Conservation (phyloP, 2,113 vertebrate genomes). For the Aptenodytes patagonicus region DNA sequence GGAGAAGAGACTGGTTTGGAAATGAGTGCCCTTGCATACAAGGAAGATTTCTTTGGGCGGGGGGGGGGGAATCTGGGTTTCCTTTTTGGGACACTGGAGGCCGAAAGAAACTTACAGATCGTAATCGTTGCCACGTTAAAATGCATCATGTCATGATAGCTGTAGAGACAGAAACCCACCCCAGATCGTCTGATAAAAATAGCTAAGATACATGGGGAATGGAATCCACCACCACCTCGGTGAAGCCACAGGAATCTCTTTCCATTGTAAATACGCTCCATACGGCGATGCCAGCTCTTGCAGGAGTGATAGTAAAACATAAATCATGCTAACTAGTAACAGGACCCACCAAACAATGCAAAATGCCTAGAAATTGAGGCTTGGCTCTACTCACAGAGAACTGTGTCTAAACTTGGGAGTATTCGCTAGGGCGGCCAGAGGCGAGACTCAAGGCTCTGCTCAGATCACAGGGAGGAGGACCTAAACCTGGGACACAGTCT, state of each 20-base stretch:
- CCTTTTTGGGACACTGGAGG: background rate
- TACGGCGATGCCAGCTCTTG: background rate
- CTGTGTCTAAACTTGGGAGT: background rate
- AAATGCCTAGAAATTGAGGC: background rate
- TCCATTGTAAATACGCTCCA: background rate
- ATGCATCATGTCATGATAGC: background rate
- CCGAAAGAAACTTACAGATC: background rate
- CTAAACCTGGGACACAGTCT: background rate
- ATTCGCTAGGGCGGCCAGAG: background rate
- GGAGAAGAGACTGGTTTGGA: background rate
- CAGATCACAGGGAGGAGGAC: background rate
- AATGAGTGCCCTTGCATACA: background rate
- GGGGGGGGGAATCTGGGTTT: background rate
- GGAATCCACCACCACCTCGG: background rate
- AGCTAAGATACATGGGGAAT: background rate
- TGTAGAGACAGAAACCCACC: background rate
- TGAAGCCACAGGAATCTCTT: constrained; percentile 22
- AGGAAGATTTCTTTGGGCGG: background rate
- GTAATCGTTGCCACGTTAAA: background rate
- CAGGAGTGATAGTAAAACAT: background rate
- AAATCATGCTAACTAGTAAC: constrained; percentile 30
- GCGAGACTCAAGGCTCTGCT: background rate
- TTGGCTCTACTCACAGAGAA: background rate
- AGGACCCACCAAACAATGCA: constrained; percentile 21
- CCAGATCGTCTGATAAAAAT: background rate